Evolutionary conservation across 2,797 vertebrate species (phyloP).

Genomic region (Oreochromis grahami): DNA sequence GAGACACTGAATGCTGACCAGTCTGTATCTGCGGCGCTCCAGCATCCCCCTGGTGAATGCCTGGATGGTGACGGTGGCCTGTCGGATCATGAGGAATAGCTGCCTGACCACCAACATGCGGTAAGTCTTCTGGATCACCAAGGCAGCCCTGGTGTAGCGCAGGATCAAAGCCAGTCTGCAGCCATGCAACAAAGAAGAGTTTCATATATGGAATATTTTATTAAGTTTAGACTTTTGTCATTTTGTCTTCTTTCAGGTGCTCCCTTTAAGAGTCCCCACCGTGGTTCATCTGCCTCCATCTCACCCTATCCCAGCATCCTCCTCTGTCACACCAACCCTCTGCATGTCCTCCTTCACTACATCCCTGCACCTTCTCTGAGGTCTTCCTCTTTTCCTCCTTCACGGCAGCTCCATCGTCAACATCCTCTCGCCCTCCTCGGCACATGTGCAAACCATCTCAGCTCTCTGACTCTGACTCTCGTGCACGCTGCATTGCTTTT

Average conservation of each 20-base stretch:
- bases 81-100: conserved; percentile 52
- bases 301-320: not conserved
- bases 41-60: conserved; percentile 71
- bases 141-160: conserved; percentile 68
- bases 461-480: not conserved
- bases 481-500: not conserved
- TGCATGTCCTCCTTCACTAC: not conserved
- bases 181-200: not conserved
- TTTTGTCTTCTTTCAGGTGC: not conserved
- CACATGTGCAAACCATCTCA: not conserved
- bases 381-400: not conserved
- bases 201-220: not conserved
- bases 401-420: not conserved
- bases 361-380: not conserved
- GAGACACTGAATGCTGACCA: conserved; percentile 43
- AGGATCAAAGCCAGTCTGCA: conserved; percentile 61
- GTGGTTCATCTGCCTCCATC: not conserved
- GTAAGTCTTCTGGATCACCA: conserved; percentile 75
- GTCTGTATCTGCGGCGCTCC: conserved; percentile 50
- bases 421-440: not conserved
- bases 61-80: conserved; percentile 75
- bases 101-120: conserved; percentile 67
- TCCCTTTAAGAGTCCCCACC: not conserved
- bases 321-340: not conserved
- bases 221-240: not conserved